Base-by-base conservation (phyloP, 2,113 vertebrate genomes). In the Chloroceryle aenea region DNA sequence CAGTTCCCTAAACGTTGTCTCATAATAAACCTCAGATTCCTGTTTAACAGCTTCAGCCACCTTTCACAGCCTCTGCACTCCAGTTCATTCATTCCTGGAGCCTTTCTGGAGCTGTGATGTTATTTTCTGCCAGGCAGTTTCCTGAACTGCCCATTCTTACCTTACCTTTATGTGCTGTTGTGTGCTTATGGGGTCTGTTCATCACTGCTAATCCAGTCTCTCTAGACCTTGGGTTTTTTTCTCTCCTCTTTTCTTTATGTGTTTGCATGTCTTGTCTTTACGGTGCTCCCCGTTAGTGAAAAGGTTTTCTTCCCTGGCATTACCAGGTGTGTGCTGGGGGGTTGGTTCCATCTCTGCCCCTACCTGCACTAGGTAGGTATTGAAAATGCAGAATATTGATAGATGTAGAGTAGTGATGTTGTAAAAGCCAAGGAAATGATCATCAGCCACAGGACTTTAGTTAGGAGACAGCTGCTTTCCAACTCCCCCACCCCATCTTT, bases 401-500 rank as follows among this genome's bases (percentile, higher is more conserved):
- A 64, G 53, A 27, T 38, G 8, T 15, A 10, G 50, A 45, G 12
- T 42, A 66, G 10, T 29, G 36, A 40, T 15, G 30, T 45, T 17
- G 29, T 30, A 73, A 67, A 89, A 90, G 17, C 26, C 53, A 17
- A 64, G 61, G 42, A 79, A 85, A 56, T 23, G 1, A 12, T 42
- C 2, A 2, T 43, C 22, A 36, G 29, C n/a, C 30, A 21, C 40
- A 34, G 59, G 47, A 32, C 26, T 58, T 80, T 3, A 42, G 17
- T 42, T 50, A 42, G 47, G 38, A 52, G 34, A 13, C 23, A 64
- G 38, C 32, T 77, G 21, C 72, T 79, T 43, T 47, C 23, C 22
- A 11, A 21, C 25, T 23, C 26, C 10, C 29, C 4, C 4, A 1
- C 5, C 7, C 9, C 3, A n/a, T n/a, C 4, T 7, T 66, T 40